Evolutionary conservation across 1,140 invertebrate genomes (phyloP), one percentile per base, ranked within the genome.

Genomic region (Asbolus verrucosus): DNA sequence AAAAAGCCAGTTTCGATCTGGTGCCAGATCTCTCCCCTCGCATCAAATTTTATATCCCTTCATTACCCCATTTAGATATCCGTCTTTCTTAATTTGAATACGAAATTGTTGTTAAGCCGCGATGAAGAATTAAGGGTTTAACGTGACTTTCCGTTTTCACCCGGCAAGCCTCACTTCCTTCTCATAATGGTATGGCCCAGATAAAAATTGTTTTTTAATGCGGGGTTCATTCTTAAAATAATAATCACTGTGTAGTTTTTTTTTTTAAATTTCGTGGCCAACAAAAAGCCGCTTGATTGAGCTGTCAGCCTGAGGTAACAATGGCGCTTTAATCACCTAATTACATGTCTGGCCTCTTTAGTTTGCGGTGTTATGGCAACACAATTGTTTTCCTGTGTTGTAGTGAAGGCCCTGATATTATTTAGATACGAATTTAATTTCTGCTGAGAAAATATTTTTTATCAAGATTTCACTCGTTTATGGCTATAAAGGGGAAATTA

Each of bases 201-300:
- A 71, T 74, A 73, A 72, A 76, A 76, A 76, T 76, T 76, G 75
- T 76, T 76, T 76, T 76, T 76, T 76, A 76, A 76, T 76, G 70
- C 69, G 68, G 66, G 75, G 65, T 74, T 74, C 75, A 68, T 69
- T 74, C 70, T 72, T 71, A 72, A 76, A 73, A 74, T 74, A 76
- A 76, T 74, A 73, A 76, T 76, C 74, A 72, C 50, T 16, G 66
- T 41, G 16, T 65, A 65, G 24, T 39, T 41, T 39, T 70, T 43
- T 72, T 70, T 70, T 70, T 67, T 65, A 69, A 65, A 65, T 65
- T 65, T 65, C 21, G 38, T 65, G 30, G 24, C 38, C 46, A 73
- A 76, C 73, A 76, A 76, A 76, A 73, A 74, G 71, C 73, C 67
- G 66, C 67, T 72, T 76, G 75, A 76, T 76, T 76, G 75, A 76